A percentile compares a stretch with the other conserved stretches of the same genome.
Conservation (phyloP, 2,888 invertebrate genomes). For the Endotricha flammealis region DNA sequence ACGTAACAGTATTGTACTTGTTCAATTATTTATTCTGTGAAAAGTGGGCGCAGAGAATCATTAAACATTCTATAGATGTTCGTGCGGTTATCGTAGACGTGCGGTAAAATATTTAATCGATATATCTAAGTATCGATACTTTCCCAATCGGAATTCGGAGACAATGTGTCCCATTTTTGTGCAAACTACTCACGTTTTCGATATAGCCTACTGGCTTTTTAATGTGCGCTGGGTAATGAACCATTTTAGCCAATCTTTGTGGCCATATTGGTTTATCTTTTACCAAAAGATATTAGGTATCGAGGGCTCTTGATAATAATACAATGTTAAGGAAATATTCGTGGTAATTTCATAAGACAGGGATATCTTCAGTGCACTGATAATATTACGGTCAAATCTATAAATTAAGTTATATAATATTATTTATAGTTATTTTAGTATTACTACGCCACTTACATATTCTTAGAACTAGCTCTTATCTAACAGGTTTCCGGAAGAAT, state of each 20-base stretch:
- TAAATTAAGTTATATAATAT: not conserved
- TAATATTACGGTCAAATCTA: not conserved
- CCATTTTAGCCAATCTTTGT: slow-evolving; percentile 25
- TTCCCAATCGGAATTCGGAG: slow-evolving; percentile 6
- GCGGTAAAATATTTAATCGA: slow-evolving; percentile 1
- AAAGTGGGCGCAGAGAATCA: slow-evolving; percentile 2
- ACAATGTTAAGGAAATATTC: not conserved
- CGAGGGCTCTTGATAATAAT: slow-evolving; percentile 1
- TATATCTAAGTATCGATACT: not conserved
- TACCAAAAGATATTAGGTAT: slow-evolving; percentile 13
- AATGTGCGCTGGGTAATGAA: slow-evolving; percentile 43
- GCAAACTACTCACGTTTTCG: slow-evolving; percentile 40
- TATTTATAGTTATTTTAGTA: too few species aligned
- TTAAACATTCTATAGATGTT: slow-evolving; percentile 12
- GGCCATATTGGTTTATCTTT: slow-evolving; percentile 13
- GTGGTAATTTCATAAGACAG: too few species aligned
- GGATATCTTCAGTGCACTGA: too few species aligned
- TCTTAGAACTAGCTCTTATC: too few species aligned
- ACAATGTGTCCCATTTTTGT: slow-evolving; percentile 17
- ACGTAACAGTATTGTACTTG: too few species aligned
- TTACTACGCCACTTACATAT: too few species aligned
- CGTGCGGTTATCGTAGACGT: slow-evolving; percentile 6
- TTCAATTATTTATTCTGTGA: too few species aligned
- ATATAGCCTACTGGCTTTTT: slow-evolving; percentile 37
- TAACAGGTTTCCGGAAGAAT: too few species aligned